These are phyloP conservation scores for Pao palembangensis DNA, from an alignment of 2,113 vertebrate genomes.

Conservation along the genomic window DNA sequence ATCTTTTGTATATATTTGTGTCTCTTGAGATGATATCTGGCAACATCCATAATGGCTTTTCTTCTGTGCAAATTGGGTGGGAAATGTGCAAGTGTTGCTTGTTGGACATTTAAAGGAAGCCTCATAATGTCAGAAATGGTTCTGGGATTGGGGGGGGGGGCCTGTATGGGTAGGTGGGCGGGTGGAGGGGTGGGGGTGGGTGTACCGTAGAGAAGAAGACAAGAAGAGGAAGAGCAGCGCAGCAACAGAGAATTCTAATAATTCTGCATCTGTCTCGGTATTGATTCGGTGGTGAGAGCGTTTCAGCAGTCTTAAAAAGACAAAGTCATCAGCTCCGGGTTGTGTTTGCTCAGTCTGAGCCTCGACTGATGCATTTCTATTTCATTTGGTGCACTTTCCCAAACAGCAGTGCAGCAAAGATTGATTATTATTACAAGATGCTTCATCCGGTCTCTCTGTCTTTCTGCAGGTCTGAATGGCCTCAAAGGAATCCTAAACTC, in stretches of 20 bases:
- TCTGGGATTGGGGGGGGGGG: conserved; percentile 7
- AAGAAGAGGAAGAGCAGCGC: not conserved
- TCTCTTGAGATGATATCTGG: not conserved
- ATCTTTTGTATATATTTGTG: not conserved
- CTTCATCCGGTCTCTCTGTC: conserved; percentile 12
- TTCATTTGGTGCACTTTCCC: not conserved
- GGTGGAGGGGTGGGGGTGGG: not conserved
- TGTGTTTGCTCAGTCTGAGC: no score
- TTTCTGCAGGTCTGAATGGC: conserved; percentile 50
- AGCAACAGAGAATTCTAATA: conserved; percentile 5
- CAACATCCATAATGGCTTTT: not conserved
- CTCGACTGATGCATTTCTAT: no score
- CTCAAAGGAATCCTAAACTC: conserved; percentile 26
- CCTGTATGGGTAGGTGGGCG: no score
- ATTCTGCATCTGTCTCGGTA: conserved; percentile 8
- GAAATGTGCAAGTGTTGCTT: not conserved
- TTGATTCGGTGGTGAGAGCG: conserved; percentile 18
- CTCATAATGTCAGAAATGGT: conserved; percentile 30
- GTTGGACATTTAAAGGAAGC: conserved; percentile 27
- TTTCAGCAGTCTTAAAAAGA: conserved; percentile 14
- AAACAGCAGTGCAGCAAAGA: not conserved
- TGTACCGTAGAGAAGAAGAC: no score
- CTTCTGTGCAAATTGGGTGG: conserved; percentile 2
- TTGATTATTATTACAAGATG: conserved; percentile 5
- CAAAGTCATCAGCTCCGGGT: conserved; percentile 1